Evolutionary conservation across 2,797 vertebrate species (phyloP).

Genomic region (Eospalax fontanierii): DNA sequence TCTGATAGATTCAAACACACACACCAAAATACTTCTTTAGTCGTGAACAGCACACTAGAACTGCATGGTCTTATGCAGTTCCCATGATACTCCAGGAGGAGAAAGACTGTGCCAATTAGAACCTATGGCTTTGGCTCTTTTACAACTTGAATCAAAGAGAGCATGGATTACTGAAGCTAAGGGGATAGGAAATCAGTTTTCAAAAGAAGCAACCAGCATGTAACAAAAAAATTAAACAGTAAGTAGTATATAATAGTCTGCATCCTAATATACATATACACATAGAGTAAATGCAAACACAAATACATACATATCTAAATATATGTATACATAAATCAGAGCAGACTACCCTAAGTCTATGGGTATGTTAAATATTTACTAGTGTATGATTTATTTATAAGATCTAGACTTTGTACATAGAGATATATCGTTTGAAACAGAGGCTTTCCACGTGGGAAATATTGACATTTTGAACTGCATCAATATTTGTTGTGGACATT

Average conservation of each 20-base stretch:
- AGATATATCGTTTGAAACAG: background rate
- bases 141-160: background rate
- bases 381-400: constrained; percentile 9
- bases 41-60: background rate
- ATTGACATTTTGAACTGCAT: background rate
- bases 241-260: background rate
- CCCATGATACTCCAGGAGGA: background rate
- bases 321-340: background rate
- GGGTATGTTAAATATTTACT: constrained; percentile 27
- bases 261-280: background rate
- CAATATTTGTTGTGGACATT: background rate
- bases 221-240: background rate
- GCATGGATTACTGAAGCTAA: background rate
- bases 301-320: background rate
- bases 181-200: background rate
- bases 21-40: background rate
- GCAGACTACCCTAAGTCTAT: background rate
- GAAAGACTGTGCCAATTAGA: background rate
- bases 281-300: background rate
- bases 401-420: background rate
- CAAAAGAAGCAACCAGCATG: constrained; percentile 17
- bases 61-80: background rate
- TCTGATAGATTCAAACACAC: background rate
- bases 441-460: background rate
- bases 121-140: background rate